Base-by-base conservation (phyloP, 2,888 invertebrate species). In the Molorchus minor region DNA sequence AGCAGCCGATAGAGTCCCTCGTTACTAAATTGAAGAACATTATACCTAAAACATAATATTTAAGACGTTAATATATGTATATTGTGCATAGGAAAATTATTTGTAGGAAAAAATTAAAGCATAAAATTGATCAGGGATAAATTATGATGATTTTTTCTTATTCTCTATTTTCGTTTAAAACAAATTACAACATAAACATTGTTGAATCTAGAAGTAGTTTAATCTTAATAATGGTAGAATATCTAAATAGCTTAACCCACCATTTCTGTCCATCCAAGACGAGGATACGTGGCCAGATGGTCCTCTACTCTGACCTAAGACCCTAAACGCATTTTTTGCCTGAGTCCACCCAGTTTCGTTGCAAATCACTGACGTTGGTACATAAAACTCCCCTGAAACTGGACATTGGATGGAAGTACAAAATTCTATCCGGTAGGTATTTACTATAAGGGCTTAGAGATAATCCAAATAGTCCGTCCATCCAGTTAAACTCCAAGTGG, bases 321-420 rank as follows among this genome's bases (percentile, higher is more conserved):
- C 74, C 56, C 73, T 71, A 62, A 80, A 79, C 2, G 75, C 78
- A 33, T 78, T 68, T 21, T 76, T 74, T 10, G 75, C 74, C 3
- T 73, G 69, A 1, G 72, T 64, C 82, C 83, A 83, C 5, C 82
- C 75, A 0, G 81, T 82, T 65, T 89, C 87, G 62, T 91, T 84
- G 13, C 85, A 82, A 2, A 93, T 79, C 0, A 89, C 80, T 0
- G 86, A 85, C 0, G 91, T 87, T 21, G 86, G 84, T 0, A 92
- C 89, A 57, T 86, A 87, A 77, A 92, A 93, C 75, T 93, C 92
- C 68, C n/a, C 89, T 84, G 71, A 87, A 89, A 75, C 92, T 91
- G 0, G 93, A 90, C 88, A 94, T 87, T 0, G 93, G 87, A 78
- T 93, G 92, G 75, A 92, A 93, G 74, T 87, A 93, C 17, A 93